Conservation (phyloP, 1,140 invertebrate genomes). For the Olivierus martensii region DNA sequence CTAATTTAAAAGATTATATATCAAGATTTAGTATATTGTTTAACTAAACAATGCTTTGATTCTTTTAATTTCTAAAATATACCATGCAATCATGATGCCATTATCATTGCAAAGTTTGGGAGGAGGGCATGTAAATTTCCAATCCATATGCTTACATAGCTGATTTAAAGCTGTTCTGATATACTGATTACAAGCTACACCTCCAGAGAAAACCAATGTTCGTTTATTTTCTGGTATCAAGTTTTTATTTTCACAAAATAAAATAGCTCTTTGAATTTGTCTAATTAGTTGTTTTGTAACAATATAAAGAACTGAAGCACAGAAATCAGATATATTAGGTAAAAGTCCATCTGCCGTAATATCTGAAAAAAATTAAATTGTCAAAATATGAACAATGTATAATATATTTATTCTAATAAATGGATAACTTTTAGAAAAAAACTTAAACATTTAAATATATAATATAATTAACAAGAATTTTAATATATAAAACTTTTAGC, state of each 20-base stretch:
- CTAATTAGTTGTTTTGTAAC: conserved; percentile 64
- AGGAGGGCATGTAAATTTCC: conserved; percentile 52
- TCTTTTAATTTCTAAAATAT: conserved; percentile 1
- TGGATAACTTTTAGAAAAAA: too few species aligned
- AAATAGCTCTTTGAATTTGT: conserved; percentile 63
- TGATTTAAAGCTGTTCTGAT: conserved; percentile 51
- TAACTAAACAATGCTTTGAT: neutral
- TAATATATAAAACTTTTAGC: too few species aligned
- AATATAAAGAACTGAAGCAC: conserved; percentile 64
- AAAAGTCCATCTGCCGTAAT: conserved; percentile 50
- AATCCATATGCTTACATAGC: conserved; percentile 51
- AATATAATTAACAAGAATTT: too few species aligned
- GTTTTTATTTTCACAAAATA: conserved; percentile 32
- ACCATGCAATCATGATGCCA: conserved; percentile 98
- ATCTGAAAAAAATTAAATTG: conserved; percentile 24
- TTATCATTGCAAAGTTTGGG: conserved; percentile 90
- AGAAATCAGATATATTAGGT: conserved; percentile 64
- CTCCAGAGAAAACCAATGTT: conserved; percentile 71
- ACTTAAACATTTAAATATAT: too few species aligned
- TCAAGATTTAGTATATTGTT: neutral
- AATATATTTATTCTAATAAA: too few species aligned
- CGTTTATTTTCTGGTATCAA: neutral
- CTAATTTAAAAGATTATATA: conserved; percentile 15
- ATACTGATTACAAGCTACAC: conserved; percentile 84
- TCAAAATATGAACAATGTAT: too few species aligned